Conservation (phyloP, 2,888 invertebrate species). For the Diarsia dahlii region DNA sequence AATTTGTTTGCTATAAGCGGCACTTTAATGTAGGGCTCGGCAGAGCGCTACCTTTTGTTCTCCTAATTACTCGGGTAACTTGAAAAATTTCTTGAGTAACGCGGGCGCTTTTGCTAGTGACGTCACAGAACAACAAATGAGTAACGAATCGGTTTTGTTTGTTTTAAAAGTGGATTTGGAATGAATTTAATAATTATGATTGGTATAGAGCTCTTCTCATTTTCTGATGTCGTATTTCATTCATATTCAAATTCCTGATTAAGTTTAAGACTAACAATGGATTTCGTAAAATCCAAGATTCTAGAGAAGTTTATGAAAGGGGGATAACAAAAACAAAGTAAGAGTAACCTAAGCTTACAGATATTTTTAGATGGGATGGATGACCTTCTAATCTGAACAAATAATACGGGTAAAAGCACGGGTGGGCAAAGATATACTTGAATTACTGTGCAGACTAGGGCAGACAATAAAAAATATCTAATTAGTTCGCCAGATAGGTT, state of each 20-base stretch:
- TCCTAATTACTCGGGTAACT: constrained; percentile 75
- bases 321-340: background rate
- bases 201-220: background rate
- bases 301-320: background rate
- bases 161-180: background rate
- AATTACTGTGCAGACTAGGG: too few species aligned
- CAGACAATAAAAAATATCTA: too few species aligned
- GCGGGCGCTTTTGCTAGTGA: constrained; percentile 62
- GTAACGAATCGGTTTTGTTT: constrained; percentile 8
- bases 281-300: background rate
- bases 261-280: background rate
- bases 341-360: background rate
- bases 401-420: too few species aligned
- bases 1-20: constrained; percentile 83
- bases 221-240: background rate
- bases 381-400: background rate
- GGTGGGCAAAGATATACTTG: background rate
- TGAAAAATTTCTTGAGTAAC: constrained; percentile 70
- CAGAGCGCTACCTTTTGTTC: constrained; percentile 80
- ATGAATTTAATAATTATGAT: background rate
- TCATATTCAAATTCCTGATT: background rate
- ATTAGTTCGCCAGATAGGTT: too few species aligned
- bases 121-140: constrained; percentile 56
- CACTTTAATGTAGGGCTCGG: constrained; percentile 85
- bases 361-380: background rate